phyloP scores from a whole-genome alignment of 2,113 vertebrate species.

The Montifringilla adamsi region DNA sequence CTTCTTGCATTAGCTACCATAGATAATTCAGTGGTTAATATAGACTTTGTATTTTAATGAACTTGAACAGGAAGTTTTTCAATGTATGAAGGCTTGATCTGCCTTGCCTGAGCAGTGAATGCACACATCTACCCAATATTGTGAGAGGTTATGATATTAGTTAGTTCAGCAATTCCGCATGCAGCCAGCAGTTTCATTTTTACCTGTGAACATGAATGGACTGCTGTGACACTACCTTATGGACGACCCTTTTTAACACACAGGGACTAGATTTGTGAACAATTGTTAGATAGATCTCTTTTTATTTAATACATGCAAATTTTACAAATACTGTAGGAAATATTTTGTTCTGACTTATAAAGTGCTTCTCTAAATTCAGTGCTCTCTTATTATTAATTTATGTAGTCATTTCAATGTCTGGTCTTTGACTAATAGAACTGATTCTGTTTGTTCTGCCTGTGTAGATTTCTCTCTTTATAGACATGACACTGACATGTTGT shows the following conservation, averaged over 20 bases:
- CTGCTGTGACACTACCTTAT: not conserved
- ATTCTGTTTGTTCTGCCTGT: not conserved
- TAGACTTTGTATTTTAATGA: not conserved
- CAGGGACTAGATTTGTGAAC: not conserved
- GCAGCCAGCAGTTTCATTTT: not conserved
- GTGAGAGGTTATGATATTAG: not conserved
- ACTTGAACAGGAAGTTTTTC: not conserved
- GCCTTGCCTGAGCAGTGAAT: not conserved
- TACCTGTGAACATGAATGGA: not conserved
- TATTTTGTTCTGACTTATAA: not conserved
- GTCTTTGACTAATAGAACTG: not conserved
- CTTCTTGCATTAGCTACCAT: not conserved
- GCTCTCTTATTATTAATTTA: not conserved
- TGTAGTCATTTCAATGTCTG: not conserved
- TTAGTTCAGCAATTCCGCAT: not conserved
- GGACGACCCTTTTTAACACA: not conserved
- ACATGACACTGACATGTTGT: not conserved
- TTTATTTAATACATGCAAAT: not conserved
- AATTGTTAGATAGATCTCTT: not conserved
- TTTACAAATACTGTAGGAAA: not conserved
- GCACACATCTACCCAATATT: not conserved
- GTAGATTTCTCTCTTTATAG: not conserved
- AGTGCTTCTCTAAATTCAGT: not conserved
- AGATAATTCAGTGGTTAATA: not conserved
- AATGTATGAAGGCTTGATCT: not conserved